Evolutionary conservation across 2,113 vertebrate genomes (phyloP).

Genomic region (Tachycineta bicolor): DNA sequence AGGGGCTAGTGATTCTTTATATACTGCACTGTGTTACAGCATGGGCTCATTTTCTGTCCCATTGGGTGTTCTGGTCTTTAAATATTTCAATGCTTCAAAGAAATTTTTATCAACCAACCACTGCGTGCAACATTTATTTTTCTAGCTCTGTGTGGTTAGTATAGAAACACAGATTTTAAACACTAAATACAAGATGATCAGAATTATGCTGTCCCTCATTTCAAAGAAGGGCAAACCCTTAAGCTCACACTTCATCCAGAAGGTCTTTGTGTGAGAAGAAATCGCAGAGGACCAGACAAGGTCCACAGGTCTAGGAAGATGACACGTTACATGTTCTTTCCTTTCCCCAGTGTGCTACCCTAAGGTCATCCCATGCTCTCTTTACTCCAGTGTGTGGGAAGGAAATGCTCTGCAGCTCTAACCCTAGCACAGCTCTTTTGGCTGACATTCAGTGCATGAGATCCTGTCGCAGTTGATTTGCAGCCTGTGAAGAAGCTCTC

Average conservation of each 20-base stretch:
- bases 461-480: neutral
- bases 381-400: neutral
- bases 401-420: neutral
- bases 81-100: constrained; percentile 41
- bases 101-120: constrained; percentile 8
- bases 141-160: neutral
- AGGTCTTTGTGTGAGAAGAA: neutral
- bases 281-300: neutral
- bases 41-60: constrained; percentile 33
- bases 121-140: neutral
- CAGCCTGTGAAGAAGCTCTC: neutral
- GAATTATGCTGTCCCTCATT: neutral
- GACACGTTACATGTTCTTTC: neutral
- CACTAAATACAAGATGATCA: neutral
- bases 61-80: constrained; percentile 16
- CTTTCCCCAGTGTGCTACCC: no score
- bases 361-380: neutral
- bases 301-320: neutral
- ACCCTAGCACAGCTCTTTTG: neutral
- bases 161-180: neutral
- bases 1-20: constrained; percentile 20
- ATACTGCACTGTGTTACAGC: constrained; percentile 7
- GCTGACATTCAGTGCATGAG: neutral
- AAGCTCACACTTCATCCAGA: neutral
- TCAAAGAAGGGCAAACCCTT: neutral